Conservation (phyloP, 1,140 invertebrate species). For the Physella acuta region DNA sequence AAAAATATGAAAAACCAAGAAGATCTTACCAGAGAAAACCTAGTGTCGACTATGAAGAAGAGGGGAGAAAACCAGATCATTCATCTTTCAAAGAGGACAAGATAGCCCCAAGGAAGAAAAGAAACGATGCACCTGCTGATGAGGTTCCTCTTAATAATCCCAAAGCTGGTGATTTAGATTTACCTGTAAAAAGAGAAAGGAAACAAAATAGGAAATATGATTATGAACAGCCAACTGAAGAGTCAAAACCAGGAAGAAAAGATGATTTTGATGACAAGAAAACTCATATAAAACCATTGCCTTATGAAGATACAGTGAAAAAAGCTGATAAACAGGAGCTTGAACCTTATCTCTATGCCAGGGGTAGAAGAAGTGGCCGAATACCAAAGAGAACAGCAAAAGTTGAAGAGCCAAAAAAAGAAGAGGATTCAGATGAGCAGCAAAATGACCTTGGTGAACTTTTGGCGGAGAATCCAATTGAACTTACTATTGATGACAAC, state of each 20-base stretch:
- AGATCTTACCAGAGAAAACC: not conserved
- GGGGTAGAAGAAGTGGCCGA: not conserved
- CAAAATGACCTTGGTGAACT: not conserved
- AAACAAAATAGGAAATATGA: too few species aligned
- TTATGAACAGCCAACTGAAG: not conserved
- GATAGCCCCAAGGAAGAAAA: not conserved
- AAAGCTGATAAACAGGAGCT: not conserved
- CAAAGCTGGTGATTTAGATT: too few species aligned
- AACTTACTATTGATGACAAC: not conserved
- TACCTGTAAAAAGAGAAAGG: not conserved
- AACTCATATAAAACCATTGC: too few species aligned
- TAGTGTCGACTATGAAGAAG: not conserved
- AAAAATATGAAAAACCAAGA: not conserved
- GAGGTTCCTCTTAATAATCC: too few species aligned
- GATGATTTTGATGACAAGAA: not conserved
- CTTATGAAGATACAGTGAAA: too few species aligned
- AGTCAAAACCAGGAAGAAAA: not conserved
- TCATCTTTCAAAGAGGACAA: not conserved
- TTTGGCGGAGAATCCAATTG: constrained; percentile 5
- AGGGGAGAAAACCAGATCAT: not conserved
- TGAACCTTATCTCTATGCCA: not conserved
- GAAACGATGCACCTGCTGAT: not conserved
- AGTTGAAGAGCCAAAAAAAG: too few species aligned
- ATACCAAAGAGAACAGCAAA: not conserved
- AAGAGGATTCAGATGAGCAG: not conserved